Conservation (phyloP, 2,113 vertebrate genomes). For the Calonectris borealis region DNA sequence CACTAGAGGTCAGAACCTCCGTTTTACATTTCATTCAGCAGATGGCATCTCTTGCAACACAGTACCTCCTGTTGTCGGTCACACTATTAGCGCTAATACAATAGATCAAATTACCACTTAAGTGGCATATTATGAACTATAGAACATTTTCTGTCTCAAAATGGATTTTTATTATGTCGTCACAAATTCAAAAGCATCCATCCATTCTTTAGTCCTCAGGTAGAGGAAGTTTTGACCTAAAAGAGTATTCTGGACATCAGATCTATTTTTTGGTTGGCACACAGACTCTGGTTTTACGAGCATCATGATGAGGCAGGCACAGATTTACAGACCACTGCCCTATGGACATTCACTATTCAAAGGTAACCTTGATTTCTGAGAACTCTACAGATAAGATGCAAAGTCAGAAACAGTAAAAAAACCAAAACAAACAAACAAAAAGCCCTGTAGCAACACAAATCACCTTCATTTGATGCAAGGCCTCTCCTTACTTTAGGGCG, state of each 20-base stretch:
- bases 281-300: background rate
- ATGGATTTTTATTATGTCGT: background rate
- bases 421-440: background rate
- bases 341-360: fast-evolving
- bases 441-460: background rate
- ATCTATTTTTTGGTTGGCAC: background rate
- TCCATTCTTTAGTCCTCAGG: background rate
- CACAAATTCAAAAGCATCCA: background rate
- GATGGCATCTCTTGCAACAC: background rate
- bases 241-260: background rate
- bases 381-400: background rate
- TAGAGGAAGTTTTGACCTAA: background rate
- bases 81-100: background rate
- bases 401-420: background rate
- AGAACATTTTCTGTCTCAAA: background rate
- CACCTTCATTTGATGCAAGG: background rate
- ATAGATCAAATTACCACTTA: background rate
- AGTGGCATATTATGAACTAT: fast-evolving
- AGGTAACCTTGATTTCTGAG: background rate
- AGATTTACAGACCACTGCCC: background rate
- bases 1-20: background rate
- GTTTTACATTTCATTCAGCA: background rate
- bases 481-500: background rate
- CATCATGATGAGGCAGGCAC: fast-evolving
- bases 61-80: background rate